Conservation (phyloP, 2,797 vertebrate genomes). For the Schizothorax lantsangensis region DNA sequence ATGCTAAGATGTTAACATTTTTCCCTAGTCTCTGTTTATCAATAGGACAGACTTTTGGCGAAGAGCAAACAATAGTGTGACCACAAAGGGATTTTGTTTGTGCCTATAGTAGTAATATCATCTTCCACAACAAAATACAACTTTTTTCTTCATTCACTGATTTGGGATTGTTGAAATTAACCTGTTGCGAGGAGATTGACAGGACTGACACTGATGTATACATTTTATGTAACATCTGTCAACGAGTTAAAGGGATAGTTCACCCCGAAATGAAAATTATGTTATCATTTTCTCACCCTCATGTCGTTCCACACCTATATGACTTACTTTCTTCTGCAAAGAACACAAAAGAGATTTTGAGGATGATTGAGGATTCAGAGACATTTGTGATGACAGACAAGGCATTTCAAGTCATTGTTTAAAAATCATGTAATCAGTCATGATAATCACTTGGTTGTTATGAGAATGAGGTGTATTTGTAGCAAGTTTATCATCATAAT, state of each 20-base stretch:
- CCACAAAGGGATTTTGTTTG: not conserved
- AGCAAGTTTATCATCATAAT: not conserved
- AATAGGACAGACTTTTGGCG: not conserved
- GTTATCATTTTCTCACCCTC: not conserved
- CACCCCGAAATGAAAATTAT: not conserved
- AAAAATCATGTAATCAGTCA: not conserved
- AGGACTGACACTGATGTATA: not conserved
- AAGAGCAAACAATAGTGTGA: not conserved
- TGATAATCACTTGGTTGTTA: not conserved
- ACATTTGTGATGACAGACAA: not conserved
- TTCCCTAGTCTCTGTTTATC: not conserved
- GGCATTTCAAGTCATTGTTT: not conserved
- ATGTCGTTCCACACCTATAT: not conserved
- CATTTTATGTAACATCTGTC: not conserved
- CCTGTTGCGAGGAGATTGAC: not conserved
- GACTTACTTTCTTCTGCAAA: not conserved
- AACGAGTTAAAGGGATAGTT: not conserved
- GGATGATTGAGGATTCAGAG: no score
- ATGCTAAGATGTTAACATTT: not conserved
- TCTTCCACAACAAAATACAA: not conserved
- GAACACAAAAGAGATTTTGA: not conserved
- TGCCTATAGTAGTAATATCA: slow-evolving; percentile 17
- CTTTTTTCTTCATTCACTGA: not conserved
- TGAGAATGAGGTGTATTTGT: not conserved
- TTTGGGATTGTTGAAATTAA: not conserved